phyloP scores from a whole-genome alignment of 2,797 vertebrate species.

The Apogon talboti region DNA sequence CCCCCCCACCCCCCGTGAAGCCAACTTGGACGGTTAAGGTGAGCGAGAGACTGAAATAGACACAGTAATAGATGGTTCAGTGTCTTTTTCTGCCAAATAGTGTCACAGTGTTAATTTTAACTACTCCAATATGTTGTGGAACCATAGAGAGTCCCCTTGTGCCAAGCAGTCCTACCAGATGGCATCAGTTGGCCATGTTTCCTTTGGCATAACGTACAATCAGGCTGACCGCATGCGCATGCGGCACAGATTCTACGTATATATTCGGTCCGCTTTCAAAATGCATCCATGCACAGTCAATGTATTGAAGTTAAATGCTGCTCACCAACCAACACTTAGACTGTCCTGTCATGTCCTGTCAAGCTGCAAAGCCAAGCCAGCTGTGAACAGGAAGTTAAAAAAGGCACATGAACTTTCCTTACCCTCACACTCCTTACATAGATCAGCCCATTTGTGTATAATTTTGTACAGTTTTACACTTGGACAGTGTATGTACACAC shows the following conservation, averaged over 20 bases:
- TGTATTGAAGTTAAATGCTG: constrained; percentile 20
- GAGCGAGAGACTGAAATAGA: constrained; percentile 72
- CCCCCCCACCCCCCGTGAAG: constrained; percentile 1
- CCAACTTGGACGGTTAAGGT: constrained; percentile 46
- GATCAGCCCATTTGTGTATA: not conserved
- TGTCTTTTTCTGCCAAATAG: constrained; percentile 80
- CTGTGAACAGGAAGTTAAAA: not conserved
- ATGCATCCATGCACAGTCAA: not conserved
- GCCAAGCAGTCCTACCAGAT: constrained; percentile 87
- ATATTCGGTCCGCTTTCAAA: constrained; percentile 44
- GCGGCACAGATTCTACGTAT: constrained; percentile 38
- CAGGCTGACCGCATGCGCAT: constrained; percentile 72
- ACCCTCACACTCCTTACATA: not conserved
- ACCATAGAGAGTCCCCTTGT: constrained; percentile 71
- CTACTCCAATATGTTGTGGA: constrained; percentile 85
- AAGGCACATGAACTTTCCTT: constrained; percentile 25
- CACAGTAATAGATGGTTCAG: constrained; percentile 68
- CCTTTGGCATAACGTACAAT: constrained; percentile 72
- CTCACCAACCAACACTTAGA: constrained; percentile 11
- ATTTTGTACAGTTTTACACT: constrained; percentile 19
- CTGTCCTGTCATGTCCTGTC: not conserved
- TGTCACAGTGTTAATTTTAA: constrained; percentile 89
- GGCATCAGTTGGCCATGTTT: constrained; percentile 82
- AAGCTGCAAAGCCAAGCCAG: constrained; percentile 6
- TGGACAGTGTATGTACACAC: constrained; percentile 55